phyloP scores from a whole-genome alignment of 2,113 vertebrate genomes.

The Sula dactylatra region DNA sequence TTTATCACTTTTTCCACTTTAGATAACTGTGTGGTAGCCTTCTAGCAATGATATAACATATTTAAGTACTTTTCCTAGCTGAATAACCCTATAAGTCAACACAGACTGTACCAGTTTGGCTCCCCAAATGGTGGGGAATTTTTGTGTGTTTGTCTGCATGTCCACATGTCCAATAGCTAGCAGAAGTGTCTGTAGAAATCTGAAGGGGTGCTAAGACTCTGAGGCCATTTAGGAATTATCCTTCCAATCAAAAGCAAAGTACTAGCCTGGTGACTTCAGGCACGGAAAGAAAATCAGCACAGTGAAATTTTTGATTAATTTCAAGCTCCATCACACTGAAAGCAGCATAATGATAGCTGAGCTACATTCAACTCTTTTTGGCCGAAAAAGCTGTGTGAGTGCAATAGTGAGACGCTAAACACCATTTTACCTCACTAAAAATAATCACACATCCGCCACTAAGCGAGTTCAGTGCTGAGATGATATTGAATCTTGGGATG shows the following conservation, averaged over 20 bases:
- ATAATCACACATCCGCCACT: neutral
- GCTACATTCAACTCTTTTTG: neutral
- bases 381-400: neutral
- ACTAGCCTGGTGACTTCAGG: neutral
- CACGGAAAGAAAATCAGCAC: neutral
- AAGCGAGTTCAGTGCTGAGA: neutral
- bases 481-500: neutral
- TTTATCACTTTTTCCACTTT: conserved; percentile 7
- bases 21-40: neutral
- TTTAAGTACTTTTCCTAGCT: neutral
- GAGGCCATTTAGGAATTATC: neutral
- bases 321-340: neutral
- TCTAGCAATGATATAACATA: conserved; percentile 8
- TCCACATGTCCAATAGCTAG: neutral
- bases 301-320: neutral
- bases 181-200: neutral
- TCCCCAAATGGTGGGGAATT: neutral
- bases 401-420: neutral
- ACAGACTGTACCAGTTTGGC: neutral
- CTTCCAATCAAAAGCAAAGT: neutral
- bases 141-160: neutral
- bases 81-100: neutral
- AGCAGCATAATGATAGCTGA: neutral
- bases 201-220: neutral
- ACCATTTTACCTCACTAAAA: neutral